Evolutionary conservation across 2,797 vertebrate species (phyloP).

Genomic region (Enteromius anoplus): DNA sequence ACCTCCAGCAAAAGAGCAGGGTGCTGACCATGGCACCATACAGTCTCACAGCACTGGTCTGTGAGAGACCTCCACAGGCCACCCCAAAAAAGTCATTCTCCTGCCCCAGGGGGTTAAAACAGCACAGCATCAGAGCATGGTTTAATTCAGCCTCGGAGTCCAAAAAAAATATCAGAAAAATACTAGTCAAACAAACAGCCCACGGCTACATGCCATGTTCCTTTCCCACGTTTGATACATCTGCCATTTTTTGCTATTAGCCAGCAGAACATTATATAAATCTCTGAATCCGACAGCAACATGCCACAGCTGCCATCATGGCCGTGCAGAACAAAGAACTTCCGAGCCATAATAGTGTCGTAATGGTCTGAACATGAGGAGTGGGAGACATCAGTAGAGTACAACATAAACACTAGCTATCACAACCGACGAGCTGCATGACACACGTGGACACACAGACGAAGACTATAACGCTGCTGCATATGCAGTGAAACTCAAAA

Average conservation of each 20-base stretch:
- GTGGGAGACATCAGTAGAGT: not conserved
- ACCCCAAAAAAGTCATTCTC: constrained; percentile 62
- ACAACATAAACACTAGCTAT: constrained; percentile 25
- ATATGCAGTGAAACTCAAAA: constrained; percentile 29
- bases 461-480: not conserved
- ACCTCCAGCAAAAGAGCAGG: not conserved
- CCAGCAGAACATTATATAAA: not conserved
- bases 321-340: constrained; percentile 1
- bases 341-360: not conserved
- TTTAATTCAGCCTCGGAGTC: constrained; percentile 56
- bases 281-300: not conserved
- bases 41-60: constrained; percentile 21
- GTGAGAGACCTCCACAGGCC: constrained; percentile 39
- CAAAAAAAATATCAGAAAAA: constrained; percentile 65
- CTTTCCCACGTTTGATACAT: constrained; percentile 49
- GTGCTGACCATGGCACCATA: constrained; percentile 48
- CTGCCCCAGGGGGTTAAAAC: constrained; percentile 69
- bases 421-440: not conserved
- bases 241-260: constrained; percentile 21
- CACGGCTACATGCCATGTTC: constrained; percentile 39
- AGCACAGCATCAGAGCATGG: constrained; percentile 63
- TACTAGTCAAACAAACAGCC: constrained; percentile 51
- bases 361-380: constrained; percentile 12
- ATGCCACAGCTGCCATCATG: constrained; percentile 12
- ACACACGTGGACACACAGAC: not conserved